Evolutionary conservation across 2,113 vertebrate genomes (phyloP).

Genomic region (Propithecus coquereli): DNA sequence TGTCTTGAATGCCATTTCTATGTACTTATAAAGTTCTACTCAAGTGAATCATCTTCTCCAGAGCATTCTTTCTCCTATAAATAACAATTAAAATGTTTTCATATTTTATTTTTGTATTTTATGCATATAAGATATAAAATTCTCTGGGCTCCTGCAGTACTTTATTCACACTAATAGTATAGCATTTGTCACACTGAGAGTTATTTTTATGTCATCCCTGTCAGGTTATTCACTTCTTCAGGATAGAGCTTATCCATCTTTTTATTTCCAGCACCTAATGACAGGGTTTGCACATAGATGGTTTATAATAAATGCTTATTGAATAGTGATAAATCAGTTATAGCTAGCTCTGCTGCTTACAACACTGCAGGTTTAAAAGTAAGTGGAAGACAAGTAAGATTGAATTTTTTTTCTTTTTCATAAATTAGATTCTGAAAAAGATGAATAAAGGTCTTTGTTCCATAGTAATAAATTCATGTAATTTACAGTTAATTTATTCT

Average conservation of each 20-base stretch:
- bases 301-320: constrained; percentile 41
- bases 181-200: neutral
- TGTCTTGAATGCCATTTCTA: neutral
- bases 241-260: neutral
- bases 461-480: constrained; percentile 70
- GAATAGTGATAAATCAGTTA: constrained; percentile 49
- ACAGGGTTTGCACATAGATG: neutral
- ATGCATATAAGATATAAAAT: neutral
- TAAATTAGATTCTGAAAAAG: constrained; percentile 60
- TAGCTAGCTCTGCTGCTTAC: constrained; percentile 45
- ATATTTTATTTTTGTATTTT: neutral
- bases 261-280: constrained; percentile 31
- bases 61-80: neutral
- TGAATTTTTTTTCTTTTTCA: constrained; percentile 42
- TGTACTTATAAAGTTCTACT: constrained; percentile 2
- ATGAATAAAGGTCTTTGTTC: constrained; percentile 70
- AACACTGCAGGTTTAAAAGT: constrained; percentile 44
- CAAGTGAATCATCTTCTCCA: neutral
- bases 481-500: constrained; percentile 75
- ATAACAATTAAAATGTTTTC: constrained; percentile 18
- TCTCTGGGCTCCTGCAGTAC: neutral
- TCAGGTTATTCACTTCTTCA: neutral
- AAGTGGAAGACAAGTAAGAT: constrained; percentile 27
- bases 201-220: neutral
- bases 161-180: neutral